These are phyloP conservation scores for Enteromius viviparus DNA, from an alignment of 2,797 vertebrate genomes.

Conservation along the genomic window DNA sequence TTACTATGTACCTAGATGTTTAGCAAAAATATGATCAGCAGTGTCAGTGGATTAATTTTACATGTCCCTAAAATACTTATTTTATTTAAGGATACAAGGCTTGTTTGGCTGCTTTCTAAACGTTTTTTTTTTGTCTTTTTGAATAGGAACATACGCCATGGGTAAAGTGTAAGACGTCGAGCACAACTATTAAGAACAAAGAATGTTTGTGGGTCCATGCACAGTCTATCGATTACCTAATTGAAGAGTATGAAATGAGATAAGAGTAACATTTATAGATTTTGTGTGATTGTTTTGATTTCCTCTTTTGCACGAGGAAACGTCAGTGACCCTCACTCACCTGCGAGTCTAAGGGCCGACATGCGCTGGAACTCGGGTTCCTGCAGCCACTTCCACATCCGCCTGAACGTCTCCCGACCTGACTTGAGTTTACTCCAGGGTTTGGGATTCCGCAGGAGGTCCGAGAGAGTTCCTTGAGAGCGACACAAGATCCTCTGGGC, in stretches of 20 bases:
- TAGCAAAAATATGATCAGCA: neutral
- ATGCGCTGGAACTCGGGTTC: slow-evolving; percentile 98
- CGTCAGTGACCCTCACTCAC: slow-evolving; percentile 74
- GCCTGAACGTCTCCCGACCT: slow-evolving; percentile 95
- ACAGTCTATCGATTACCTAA: neutral
- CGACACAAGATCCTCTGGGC: slow-evolving; percentile 97
- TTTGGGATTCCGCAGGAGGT: slow-evolving; percentile 96
- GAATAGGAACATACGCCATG: neutral
- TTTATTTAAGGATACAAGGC: neutral
- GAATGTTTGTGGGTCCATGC: neutral
- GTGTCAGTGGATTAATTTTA: neutral
- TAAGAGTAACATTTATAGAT: neutral
- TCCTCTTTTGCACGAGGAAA: neutral
- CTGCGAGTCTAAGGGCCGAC: slow-evolving; percentile 96
- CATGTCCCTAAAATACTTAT: neutral
- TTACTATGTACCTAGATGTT: neutral
- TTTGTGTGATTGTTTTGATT: slow-evolving; percentile 20
- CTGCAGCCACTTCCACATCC: slow-evolving; percentile 99
- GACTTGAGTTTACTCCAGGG: slow-evolving; percentile 99
- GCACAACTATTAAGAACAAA: slow-evolving; percentile 2
- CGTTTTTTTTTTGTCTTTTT: neutral
- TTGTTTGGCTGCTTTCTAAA: neutral
- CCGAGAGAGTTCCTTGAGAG: slow-evolving; percentile 96
- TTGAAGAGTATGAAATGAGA: neutral
- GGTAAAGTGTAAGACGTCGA: neutral